Evolutionary conservation across 2,888 invertebrate species (phyloP), one percentile per base, ranked within the genome.

Genomic region (Sycophila texana): DNA sequence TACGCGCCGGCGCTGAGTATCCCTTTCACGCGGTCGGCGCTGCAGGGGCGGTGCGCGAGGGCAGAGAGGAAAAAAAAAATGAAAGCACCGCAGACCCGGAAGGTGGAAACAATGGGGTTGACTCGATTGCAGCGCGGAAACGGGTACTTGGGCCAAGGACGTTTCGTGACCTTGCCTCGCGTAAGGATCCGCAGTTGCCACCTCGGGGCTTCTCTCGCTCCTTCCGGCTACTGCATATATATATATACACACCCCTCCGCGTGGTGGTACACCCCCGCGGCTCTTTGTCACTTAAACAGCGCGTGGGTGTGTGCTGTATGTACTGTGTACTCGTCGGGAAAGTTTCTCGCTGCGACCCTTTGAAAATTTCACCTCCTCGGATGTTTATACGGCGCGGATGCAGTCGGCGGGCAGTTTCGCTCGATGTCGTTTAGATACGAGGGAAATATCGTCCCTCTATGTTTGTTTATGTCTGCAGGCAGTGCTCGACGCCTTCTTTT

Each of bases 61-160:
- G 30, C 14, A 2, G 61, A 22, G 14, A 7, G 14, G 16, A 16
- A 30, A 30, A 16, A 30, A 30, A 61, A 20, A 30, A 2, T 12
- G 20, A 22, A 22, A 20, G 20, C 20, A 20, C 39, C 39, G 39
- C 5, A 39, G 39, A 4, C 5, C 39, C 39, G 39, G 39, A 39
- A 39, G 39, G 7, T 4, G 20, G 39, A 39, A 39, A 39, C 39
- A 39, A 39, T 7, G 39, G 39, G 0, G 39, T 5, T 30, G 30
- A 61, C 3, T 39, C 61, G 30, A 61, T 61, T 61, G 61, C 61
- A 26, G 30, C 26, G n/a, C 14, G 26, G n/a, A 4, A 51, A n/a
- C 12, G 68, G 12, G 55, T 39, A 57, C 57, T 26, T 20, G 47
- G 68, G 57, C 68, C 68, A 70, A 70, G 68, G 68, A 70, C 57